Conservation (phyloP, 2,113 vertebrate species). For the Isurus oxyrinchus region DNA sequence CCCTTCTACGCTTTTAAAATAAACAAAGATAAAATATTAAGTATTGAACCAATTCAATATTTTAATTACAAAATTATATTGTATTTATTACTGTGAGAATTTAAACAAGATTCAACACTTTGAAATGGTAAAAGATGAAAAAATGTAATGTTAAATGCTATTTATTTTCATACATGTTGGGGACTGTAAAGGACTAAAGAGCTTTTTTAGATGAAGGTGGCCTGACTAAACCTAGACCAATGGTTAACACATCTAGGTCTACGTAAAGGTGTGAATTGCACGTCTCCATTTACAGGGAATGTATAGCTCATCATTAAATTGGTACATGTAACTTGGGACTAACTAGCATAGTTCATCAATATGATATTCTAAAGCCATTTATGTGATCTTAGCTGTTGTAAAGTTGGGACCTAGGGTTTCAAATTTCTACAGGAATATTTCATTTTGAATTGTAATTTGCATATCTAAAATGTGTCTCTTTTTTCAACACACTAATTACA, state of each 20-base stretch:
- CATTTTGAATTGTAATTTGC: slow-evolving; percentile 11
- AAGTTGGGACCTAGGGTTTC: neutral
- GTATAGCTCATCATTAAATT: neutral
- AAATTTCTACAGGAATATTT: neutral
- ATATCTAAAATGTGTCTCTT: neutral
- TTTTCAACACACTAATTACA: neutral
- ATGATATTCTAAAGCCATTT: neutral
- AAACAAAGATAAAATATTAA: neutral
- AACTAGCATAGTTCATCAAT: neutral
- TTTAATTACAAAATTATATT: neutral
- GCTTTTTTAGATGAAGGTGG: neutral
- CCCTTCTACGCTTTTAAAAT: neutral
- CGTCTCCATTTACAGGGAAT: neutral
- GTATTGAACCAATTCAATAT: neutral
- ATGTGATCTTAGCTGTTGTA: neutral
- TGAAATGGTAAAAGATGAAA: neutral
- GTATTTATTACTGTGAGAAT: neutral
- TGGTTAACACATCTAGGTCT: neutral
- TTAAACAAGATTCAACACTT: neutral
- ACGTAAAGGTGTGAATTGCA: neutral
- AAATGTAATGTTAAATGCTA: neutral
- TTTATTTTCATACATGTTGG: neutral
- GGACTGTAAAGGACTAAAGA: neutral
- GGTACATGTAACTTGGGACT: neutral
- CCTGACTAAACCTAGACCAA: neutral